Evolutionary conservation across 2,113 vertebrate genomes (phyloP), one percentile per base, ranked within the genome.

Genomic region (Rhizomys pruinosus): DNA sequence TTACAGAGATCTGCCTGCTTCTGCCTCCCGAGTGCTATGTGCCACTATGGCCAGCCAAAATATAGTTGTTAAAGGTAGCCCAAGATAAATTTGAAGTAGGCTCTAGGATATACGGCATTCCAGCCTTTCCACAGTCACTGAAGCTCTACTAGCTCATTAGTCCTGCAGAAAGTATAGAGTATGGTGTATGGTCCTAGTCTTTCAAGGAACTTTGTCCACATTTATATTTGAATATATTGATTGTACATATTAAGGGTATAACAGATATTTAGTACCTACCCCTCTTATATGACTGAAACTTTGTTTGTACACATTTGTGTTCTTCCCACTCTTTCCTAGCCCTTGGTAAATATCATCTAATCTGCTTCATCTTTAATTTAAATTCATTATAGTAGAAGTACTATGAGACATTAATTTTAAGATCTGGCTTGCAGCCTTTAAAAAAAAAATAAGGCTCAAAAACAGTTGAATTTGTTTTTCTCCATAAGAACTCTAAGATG

Each of bases 261-360:
- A n/a, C 64, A 71, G 44, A 55, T 27, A 27, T 34, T 17, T 68
- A 82, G 42, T 84, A 17, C 19, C 23, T 64, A 47, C 8, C 34
- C 29, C 2, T 15, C 59, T 64, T 64, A 25, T 23, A 52, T 22
- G 47, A 9, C 2, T 52, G 32, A 68, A n/a, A 23, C 47, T 47
- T 27, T 66, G 10, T 12, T 66, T 8, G 6, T 34, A 66, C 27
- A 13, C 5, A 47, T 44, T 22, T 66, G 10, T 44, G 32, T 63
- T 25, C 7, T 81, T 81, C 27, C 3, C 20, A 1, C 8, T 42
- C 2, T 10, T n/a, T 11, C 9, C 12, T 10, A 20, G 5, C 2
- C 19, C 13, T 27, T 34, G 5, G 15, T 27, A 92, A 72, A 10
- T 20, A 66, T 1, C 32, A 61, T 37, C 61, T 16, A 27, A 17